Evolutionary conservation across 2,797 vertebrate species (phyloP).

Genomic region (Ctenochaetus hawaiiensis): DNA sequence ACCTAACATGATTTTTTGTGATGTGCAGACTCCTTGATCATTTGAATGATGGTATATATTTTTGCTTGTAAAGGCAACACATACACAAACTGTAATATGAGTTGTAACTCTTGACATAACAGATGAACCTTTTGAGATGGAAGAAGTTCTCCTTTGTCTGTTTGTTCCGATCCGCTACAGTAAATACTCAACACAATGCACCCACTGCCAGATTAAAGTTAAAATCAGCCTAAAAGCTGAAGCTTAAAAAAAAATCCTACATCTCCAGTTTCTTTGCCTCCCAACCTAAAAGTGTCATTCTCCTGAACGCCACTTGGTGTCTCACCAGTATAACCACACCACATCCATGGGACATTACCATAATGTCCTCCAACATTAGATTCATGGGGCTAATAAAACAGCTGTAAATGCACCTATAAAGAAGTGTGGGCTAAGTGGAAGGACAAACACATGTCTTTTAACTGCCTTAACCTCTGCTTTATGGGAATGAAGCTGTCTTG

Average conservation of each 20-base stretch:
- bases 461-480: slow-evolving; percentile 52
- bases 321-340: slow-evolving; percentile 58
- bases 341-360: slow-evolving; percentile 20
- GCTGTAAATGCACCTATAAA: slow-evolving; percentile 48
- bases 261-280: not conserved
- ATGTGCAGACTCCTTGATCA: not conserved
- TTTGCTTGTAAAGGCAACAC: not conserved
- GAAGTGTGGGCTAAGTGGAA: slow-evolving; percentile 27
- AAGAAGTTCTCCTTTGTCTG: not conserved
- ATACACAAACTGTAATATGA: not conserved
- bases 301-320: slow-evolving; percentile 67
- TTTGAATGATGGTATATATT: not conserved
- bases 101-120: not conserved
- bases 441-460: slow-evolving; percentile 48
- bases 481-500: slow-evolving; percentile 40
- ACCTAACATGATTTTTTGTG: not conserved
- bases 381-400: slow-evolving; percentile 35
- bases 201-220: no score
- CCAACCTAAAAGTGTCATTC: slow-evolving; percentile 45
- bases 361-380: slow-evolving; percentile 17
- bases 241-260: no score
- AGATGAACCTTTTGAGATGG: not conserved
- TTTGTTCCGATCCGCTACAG: not conserved
- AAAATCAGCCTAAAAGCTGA: no score
- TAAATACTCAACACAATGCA: not conserved